Base-by-base conservation (phyloP, 2,888 invertebrate genomes). In the Allophyes oxyacanthae region DNA sequence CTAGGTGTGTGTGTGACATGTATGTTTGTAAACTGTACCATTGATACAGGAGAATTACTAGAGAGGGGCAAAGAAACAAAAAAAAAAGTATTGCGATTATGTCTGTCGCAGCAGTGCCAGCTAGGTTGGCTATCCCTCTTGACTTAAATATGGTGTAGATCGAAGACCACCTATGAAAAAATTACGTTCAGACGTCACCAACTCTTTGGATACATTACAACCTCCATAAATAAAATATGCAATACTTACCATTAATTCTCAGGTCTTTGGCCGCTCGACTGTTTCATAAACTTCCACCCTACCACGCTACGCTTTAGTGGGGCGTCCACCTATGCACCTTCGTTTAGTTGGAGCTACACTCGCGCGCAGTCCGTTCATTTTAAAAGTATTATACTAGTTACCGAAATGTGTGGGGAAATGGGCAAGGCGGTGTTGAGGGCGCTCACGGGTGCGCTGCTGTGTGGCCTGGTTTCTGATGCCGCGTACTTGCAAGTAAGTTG, bases 361-460 rank as follows among this genome's bases (percentile, higher is more conserved):
- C 40, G 66, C 59, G 74, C 59, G 25, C 70, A 70, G 50, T 68
- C 62, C 60, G 28, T 45, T 44, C 15, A 49, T 53, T 62, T 59
- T 66, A 62, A 60, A 37, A 62, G 55, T 57, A 41, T 64, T 25
- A 38, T 46, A 56, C 28, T 50, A 48, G 57, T 30, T 63, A 55
- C 49, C 64, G 88, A 76, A 72, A 94, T 94, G 94, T 94, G 94
- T 69, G 94, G 94, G 55, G 92, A 92, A 76, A 93, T 92, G 92
- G 94, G 94, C 25, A 94, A 93, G 65, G 94, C 94, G 0, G 94
- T 94, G 30, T 68, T 93, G 77, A 72, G 94, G 54, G 94, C 93
- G 64, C 83, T 94, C 20, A 92, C 94, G 0, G 90, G 91, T 0
- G 94, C 92, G n/a, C 77, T 94, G 36, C 84, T 93, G 33, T 92